phyloP scores from a whole-genome alignment of 2,888 invertebrate genomes.

The Diarsia dahlii region DNA sequence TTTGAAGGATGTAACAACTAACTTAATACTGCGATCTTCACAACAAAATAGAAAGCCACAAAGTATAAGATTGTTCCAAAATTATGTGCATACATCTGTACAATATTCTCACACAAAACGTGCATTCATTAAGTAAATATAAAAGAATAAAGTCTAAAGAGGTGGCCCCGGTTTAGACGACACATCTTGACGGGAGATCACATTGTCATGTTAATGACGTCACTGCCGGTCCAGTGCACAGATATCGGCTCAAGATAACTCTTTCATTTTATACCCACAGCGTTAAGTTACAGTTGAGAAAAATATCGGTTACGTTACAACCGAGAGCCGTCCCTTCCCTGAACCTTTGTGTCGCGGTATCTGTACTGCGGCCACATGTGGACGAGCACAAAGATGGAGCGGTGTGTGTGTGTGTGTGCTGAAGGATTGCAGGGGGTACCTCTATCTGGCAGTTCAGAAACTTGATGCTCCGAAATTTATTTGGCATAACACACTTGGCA shows the following conservation, averaged over 20 bases:
- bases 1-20: background rate
- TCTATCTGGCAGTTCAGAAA: too few relatives aligned
- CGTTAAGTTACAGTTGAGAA: constrained; percentile 55
- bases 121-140: constrained; percentile 29
- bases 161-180: constrained; percentile 33
- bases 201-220: constrained; percentile 56
- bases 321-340: background rate
- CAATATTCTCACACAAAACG: constrained; percentile 26
- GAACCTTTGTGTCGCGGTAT: background rate
- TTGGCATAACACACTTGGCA: too few relatives aligned
- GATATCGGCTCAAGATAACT: constrained; percentile 53
- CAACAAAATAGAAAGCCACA: background rate
- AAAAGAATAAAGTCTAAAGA: constrained; percentile 17
- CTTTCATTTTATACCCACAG: constrained; percentile 21
- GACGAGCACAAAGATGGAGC: constrained; percentile 15
- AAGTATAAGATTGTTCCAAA: background rate
- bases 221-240: constrained; percentile 43
- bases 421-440: constrained; percentile 32
- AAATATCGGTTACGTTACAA: constrained; percentile 53
- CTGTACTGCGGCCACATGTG: background rate
- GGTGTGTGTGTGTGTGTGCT: constrained; percentile 4
- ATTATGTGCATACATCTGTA: constrained; percentile 8
- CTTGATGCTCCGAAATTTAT: too few relatives aligned
- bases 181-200: constrained; percentile 51
- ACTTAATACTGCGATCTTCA: background rate